Conservation (phyloP, 2,113 vertebrate species). For the Grus americana region DNA sequence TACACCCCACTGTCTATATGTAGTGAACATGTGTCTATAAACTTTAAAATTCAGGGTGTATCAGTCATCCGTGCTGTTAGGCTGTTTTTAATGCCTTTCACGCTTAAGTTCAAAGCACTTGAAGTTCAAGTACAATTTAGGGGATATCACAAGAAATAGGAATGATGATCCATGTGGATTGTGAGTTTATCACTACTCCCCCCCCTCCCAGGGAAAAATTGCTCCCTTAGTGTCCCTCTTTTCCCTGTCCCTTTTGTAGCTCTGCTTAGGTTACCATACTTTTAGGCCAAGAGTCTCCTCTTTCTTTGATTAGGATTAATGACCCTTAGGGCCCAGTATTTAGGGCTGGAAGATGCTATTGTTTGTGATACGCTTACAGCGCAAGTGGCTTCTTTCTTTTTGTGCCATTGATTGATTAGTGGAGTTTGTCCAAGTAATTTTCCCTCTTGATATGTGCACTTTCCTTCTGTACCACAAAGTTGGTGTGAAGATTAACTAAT, state of each 20-base stretch:
- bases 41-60: not conserved
- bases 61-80: not conserved
- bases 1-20: not conserved
- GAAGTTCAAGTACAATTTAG: not conserved
- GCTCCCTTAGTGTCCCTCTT: not conserved
- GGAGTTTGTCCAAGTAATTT: slow-evolving; percentile 44
- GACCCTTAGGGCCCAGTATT: not conserved
- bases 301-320: not conserved
- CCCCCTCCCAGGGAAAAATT: not conserved
- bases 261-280: not conserved
- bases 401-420: slow-evolving; percentile 34
- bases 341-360: not conserved
- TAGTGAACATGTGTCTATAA: not conserved
- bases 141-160: not conserved
- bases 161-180: not conserved
- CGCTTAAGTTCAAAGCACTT: not conserved
- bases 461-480: not conserved
- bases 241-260: not conserved
- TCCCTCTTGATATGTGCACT: not conserved
- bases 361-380: not conserved
- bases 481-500: slow-evolving; percentile 55
- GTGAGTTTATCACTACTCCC: not conserved
- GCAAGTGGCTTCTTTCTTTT: slow-evolving; percentile 43
- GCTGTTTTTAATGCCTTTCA: not conserved
- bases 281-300: not conserved